Percentiles rank a stretch among this genome's conserved stretches.
Evolutionary conservation across 2,797 vertebrate species (phyloP).

Genomic region (Allobates femoralis): DNA sequence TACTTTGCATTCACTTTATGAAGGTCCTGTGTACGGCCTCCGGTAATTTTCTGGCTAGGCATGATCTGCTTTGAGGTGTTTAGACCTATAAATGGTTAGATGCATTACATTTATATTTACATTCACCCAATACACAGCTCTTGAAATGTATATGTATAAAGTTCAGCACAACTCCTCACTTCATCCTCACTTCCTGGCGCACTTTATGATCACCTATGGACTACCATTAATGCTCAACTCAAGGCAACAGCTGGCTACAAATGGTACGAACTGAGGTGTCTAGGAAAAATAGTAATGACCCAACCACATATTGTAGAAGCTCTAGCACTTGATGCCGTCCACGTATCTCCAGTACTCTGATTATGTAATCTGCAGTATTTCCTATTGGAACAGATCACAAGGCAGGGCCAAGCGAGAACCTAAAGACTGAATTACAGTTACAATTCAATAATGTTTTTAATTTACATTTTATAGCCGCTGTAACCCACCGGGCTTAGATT

Average conservation of each 20-base stretch:
- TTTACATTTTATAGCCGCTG: slow-evolving; percentile 48
- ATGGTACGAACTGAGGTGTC: not conserved
- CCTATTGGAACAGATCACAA: slow-evolving; percentile 9
- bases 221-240: not conserved
- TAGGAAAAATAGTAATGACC: not conserved
- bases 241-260: not conserved
- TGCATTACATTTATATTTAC: not conserved
- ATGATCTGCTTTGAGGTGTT: not conserved
- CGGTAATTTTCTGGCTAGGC: not conserved
- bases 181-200: not conserved
- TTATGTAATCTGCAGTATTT: slow-evolving; percentile 43
- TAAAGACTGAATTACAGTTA: slow-evolving; percentile 5
- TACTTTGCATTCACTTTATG: not conserved
- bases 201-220: not conserved
- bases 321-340: not conserved
- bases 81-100: not conserved
- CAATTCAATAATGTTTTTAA: slow-evolving; percentile 45
- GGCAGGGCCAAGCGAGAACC: slow-evolving; percentile 23
- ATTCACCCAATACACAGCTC: not conserved
- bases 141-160: not conserved
- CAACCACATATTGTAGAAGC: not conserved
- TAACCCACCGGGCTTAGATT: slow-evolving; percentile 43
- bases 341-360: not conserved
- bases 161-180: too few relatives aligned
- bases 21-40: not conserved